Evolutionary conservation across 2,888 invertebrate species (phyloP), one percentile per base, ranked within the genome.

Genomic region (Drosophila longiperda): DNA sequence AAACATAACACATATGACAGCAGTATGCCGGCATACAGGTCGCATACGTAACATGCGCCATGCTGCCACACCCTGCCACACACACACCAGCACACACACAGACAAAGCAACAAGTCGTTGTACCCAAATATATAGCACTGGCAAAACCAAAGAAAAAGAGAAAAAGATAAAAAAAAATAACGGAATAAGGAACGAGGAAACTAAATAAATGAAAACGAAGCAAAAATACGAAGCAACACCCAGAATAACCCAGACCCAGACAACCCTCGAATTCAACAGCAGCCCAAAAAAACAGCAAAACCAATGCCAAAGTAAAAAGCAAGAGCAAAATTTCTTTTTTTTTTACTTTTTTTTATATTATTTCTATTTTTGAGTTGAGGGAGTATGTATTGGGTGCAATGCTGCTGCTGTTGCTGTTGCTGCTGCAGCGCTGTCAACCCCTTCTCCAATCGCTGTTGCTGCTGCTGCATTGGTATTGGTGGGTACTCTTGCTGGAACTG

Each of bases 81-180:
- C 32, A 53, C 42, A 42, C 12, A 12, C n/a, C n/a, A n/a, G n/a
- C n/a, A 12, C 23, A 33, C 64, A 80, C 85, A 87, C 69, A 72
- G 75, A 81, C 84, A 89, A 89, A 84, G 85, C 85, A 86, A 86
- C 85, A 86, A 86, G 85, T 86, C 85, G 85, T 86, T 89, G 85
- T 84, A 85, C 85, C 85, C 88, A 71, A 89, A 85, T 87, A 84
- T 83, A 84, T 89, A 84, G 73, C 75, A 11, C 11, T 45, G 23
- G 42, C 38, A 63, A 67, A 59, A 66, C 54, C 58, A 53, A 70
- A 68, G 61, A 48, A 73, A 45, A 62, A 11, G 48, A 45, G 50
- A 59, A 42, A 48, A 4, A 26, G 12, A 8, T 49, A 66, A 52
- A 49, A 54, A 58, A 42, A 50, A 15, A 8, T 48, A 63, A 50